Percentiles rank a stretch among this genome's conserved stretches.
Evolutionary conservation across 2,113 vertebrate species (phyloP).

Genomic region (Trogon surrucura): DNA sequence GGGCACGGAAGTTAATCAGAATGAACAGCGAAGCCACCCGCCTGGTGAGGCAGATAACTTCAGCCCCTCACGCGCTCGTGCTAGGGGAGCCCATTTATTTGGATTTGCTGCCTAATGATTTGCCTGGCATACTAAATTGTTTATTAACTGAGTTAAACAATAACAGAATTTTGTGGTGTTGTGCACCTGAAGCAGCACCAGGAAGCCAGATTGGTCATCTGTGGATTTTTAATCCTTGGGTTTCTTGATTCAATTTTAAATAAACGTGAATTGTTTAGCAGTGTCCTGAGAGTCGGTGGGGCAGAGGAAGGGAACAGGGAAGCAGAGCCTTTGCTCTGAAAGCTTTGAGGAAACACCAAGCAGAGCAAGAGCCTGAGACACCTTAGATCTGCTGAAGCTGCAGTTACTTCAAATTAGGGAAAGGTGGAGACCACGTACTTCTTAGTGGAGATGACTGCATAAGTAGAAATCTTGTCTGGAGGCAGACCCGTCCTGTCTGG

Average conservation of each 20-base stretch:
- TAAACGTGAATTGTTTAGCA: background rate
- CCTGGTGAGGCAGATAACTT: background rate
- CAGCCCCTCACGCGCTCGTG: background rate
- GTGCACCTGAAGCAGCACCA: accelerated
- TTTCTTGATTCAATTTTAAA: background rate
- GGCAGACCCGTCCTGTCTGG: background rate
- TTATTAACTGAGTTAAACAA: background rate
- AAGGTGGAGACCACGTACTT: background rate
- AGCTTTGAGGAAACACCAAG: background rate
- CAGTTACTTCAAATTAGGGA: background rate
- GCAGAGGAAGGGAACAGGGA: background rate
- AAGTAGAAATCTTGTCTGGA: background rate
- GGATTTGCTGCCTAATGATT: background rate
- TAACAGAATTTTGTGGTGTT: background rate
- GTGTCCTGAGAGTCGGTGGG: background rate
- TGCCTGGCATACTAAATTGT: background rate
- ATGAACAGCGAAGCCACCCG: accelerated
- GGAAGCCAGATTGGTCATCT: background rate
- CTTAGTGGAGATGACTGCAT: background rate
- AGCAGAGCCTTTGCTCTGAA: background rate
- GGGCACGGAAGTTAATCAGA: background rate
- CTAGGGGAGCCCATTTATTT: background rate
- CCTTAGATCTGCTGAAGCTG: background rate
- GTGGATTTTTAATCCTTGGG: background rate
- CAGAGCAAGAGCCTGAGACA: background rate